Base-by-base conservation (phyloP, 2,888 invertebrate species). In the Volucella inanis region DNA sequence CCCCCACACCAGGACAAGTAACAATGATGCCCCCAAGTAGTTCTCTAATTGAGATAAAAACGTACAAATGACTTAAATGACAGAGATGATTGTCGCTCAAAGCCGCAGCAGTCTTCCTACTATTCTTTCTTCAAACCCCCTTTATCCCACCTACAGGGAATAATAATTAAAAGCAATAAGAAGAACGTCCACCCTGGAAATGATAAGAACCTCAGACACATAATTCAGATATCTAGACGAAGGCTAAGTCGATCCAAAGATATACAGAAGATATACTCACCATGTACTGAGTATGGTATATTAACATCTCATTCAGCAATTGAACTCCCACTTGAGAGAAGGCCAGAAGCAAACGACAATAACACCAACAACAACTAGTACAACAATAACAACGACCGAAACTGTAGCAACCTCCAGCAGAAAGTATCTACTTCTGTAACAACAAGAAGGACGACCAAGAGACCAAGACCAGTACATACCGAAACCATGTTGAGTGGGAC, bases 21-120 rank as follows among this genome's bases (percentile, higher is more conserved):
- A 75, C 72, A 72, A 57, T 65, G 59, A 83, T 78, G 74, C 52
- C 83, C 79, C 57, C 83, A 79, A 74, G 83, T 79, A 64, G 68
- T 74, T 79, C 57, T 57, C 79, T 79, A 83, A 83, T 83, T 83
- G 79, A 83, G 78, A 83, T 59, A 79, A 74, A 83, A 68, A 79
- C 74, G 68, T 74, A 50, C 64, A 83, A 74, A 83, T 65, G 78
- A 68, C 72, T 79, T 74, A 74, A 83, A 79, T 50, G 78, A 79
- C 68, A 57, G 10, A 64, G 74, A 78, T 64, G 68, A 83, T 79
- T 77, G 82, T 78, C 62, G 62, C 72, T 64, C 15, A 71, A 62
- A 72, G 64, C 45, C 18, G 18, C 39, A 39, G 62, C 59, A 47
- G 22, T 52, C 31, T 43, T 52, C n/a, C 6, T 45, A 14, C 43